Conservation (phyloP, 1,140 invertebrate genomes). For the Ostrea denselamellosa region DNA sequence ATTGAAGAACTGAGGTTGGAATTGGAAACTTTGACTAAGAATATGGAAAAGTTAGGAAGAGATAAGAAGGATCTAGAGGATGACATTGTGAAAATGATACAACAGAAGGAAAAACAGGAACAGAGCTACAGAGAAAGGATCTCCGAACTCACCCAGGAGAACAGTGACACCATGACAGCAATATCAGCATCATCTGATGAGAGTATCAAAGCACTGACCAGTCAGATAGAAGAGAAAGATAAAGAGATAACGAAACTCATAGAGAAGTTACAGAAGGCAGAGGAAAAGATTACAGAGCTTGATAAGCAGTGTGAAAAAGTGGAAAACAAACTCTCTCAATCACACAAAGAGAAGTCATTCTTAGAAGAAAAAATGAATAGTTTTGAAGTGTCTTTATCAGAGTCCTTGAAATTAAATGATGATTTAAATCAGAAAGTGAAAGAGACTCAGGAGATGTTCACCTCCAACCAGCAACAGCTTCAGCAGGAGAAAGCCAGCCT, state of each 20-base stretch:
- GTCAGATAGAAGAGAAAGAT: constrained; percentile 53
- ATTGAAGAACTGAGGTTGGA: constrained; percentile 49
- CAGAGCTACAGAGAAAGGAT: constrained; percentile 48
- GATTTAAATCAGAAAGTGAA: constrained; percentile 63
- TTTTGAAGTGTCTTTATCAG: constrained; percentile 61
- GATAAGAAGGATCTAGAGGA: constrained; percentile 54
- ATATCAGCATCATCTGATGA: constrained; percentile 58
- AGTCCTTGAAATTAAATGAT: constrained; percentile 61
- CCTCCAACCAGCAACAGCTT: constrained; percentile 54
- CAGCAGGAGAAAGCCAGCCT: constrained; percentile 59
- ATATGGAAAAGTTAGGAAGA: constrained; percentile 45
- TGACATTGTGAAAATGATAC: constrained; percentile 53
- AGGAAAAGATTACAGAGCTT: constrained; percentile 44
- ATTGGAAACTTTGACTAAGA: constrained; percentile 48
- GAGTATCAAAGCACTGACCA: constrained; percentile 49
- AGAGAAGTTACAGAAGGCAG: constrained; percentile 44
- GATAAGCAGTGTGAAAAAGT: constrained; percentile 51
- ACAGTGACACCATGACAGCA: constrained; percentile 57
- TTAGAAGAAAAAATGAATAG: constrained; percentile 63
- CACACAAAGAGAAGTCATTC: constrained; percentile 59
- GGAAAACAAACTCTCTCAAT: constrained; percentile 55
- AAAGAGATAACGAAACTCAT: constrained; percentile 55
- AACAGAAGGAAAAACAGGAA: constrained; percentile 52
- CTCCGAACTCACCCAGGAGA: constrained; percentile 50
- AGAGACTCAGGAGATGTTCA: constrained; percentile 60